Evolutionary conservation across 2,113 vertebrate genomes (phyloP).

Genomic region (Hydropotes inermis): DNA sequence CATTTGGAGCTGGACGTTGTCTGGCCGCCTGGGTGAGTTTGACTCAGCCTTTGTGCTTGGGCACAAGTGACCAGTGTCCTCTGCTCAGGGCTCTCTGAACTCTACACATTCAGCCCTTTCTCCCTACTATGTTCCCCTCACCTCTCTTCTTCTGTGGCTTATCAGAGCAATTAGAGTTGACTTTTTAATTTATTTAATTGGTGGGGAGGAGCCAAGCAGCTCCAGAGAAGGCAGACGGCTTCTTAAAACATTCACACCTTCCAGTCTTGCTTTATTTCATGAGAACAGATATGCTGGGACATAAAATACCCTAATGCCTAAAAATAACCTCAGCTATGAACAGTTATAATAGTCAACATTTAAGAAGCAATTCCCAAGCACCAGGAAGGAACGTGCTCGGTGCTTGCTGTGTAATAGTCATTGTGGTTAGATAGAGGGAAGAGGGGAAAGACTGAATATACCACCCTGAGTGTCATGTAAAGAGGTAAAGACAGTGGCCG

Average conservation of each 20-base stretch:
- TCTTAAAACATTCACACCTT: neutral
- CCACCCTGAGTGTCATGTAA: neutral
- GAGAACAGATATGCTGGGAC: neutral
- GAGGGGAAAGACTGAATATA: no score
- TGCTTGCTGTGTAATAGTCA: accelerated
- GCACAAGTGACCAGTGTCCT: neutral
- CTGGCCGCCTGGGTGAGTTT: neutral
- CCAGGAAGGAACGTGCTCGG: neutral
- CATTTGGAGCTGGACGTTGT: neutral
- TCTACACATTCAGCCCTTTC: neutral
- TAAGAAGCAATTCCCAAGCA: neutral
- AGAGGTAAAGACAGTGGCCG: accelerated
- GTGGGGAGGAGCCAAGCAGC: neutral
- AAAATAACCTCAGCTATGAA: neutral
- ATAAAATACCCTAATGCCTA: neutral
- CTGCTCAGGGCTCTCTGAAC: no score
- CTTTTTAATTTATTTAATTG: neutral
- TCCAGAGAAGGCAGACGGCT: neutral
- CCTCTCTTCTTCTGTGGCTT: neutral
- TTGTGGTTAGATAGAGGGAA: neutral
- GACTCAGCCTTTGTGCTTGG: accelerated
- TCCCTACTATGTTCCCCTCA: no score
- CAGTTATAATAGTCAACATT: neutral
- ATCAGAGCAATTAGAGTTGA: neutral
- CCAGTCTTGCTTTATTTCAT: neutral